Evolutionary conservation across 2,113 vertebrate species (phyloP).

Genomic region (Chitala chitala): DNA sequence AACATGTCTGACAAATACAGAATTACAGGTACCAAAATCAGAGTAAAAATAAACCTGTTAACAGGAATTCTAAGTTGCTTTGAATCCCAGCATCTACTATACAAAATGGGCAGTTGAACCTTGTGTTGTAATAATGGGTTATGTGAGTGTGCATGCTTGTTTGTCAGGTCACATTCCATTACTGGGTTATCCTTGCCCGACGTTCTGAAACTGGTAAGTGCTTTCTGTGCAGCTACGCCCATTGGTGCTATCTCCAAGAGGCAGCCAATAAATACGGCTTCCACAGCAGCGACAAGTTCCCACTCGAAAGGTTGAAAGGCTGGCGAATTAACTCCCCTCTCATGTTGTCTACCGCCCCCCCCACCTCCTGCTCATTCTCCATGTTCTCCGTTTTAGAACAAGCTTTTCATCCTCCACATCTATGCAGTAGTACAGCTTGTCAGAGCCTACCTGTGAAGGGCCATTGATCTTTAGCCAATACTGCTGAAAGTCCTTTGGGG

Average conservation of each 20-base stretch:
- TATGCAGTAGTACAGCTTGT: background rate
- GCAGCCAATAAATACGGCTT: background rate
- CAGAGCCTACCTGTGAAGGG: constrained; percentile 15
- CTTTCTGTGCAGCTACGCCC: no score
- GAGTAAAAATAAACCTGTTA: no score
- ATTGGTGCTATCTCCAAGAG: background rate
- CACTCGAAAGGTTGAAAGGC: background rate
- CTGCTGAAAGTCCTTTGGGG: constrained; percentile 26
- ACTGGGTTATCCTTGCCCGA: no score
- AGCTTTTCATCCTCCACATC: background rate
- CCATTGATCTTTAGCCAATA: constrained; percentile 32
- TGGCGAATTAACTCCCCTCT: background rate
- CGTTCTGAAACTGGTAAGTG: no score
- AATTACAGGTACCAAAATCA: no score
- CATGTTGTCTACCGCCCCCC: background rate
- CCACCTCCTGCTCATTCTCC: background rate
- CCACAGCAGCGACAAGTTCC: background rate
- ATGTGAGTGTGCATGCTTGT: no score
- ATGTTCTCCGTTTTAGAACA: background rate
- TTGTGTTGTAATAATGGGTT: no score
- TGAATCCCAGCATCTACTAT: no score
- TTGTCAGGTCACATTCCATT: no score
- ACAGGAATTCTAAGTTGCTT: no score
- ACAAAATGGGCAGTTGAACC: no score
- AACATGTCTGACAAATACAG: no score